A percentile compares a stretch with the other conserved stretches of the same genome.
phyloP scores from a whole-genome alignment of 2,797 vertebrate species.

The Leptoclinus maculatus region DNA sequence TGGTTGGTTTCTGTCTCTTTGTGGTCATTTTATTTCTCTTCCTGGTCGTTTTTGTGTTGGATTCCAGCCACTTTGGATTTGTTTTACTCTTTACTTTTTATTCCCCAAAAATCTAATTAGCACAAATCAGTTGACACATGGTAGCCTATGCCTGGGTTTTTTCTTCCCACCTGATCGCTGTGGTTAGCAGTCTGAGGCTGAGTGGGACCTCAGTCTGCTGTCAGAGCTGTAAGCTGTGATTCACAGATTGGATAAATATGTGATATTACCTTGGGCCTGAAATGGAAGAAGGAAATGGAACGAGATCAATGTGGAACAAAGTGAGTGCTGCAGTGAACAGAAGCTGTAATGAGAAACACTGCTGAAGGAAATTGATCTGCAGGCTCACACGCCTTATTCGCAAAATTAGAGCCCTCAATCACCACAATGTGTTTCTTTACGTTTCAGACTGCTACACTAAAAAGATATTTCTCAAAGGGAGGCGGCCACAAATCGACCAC shows the following conservation, averaged over 20 bases:
- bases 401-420: slow-evolving; percentile 27
- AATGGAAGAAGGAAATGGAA: slow-evolving; percentile 12
- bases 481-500: not conserved
- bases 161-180: not conserved
- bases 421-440: not conserved
- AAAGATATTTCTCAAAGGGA: not conserved
- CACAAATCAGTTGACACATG: not conserved
- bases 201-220: not conserved
- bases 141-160: not conserved
- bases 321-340: not conserved
- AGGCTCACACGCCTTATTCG: not conserved
- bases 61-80: not conserved
- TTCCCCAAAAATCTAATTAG: not conserved
- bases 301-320: slow-evolving; percentile 19
- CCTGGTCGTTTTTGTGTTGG: not conserved
- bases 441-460: not conserved
- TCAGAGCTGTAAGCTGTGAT: not conserved
- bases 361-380: slow-evolving; percentile 22
- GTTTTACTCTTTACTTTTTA: not conserved
- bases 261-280: slow-evolving; percentile 5
- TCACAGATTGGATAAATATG: slow-evolving; percentile 1
- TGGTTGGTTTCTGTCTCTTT: no score
- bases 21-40: not conserved
- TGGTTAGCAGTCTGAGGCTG: not conserved
- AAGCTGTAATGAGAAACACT: slow-evolving; percentile 17